Evolutionary conservation across 2,113 vertebrate species (phyloP).

Genomic region (Apeltes quadracus): DNA sequence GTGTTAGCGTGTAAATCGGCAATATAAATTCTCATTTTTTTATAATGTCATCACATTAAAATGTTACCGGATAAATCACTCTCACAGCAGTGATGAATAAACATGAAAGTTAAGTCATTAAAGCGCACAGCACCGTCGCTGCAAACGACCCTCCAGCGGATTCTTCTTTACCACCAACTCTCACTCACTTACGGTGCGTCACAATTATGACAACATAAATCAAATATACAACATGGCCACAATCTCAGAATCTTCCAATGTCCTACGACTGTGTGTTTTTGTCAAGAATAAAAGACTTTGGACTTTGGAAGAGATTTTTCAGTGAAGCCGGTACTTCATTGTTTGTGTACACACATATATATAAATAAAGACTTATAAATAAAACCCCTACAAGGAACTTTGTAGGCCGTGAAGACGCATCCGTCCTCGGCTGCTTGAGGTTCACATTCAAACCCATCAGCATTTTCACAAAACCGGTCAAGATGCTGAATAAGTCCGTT

Average conservation of each 20-base stretch:
- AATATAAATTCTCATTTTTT: constrained; percentile 4
- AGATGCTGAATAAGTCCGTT: neutral
- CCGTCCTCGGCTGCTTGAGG: neutral
- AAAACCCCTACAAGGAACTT: neutral
- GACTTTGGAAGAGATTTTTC: neutral
- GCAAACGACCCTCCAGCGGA: neutral
- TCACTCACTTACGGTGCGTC: neutral
- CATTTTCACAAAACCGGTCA: neutral
- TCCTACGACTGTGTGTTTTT: too few relatives aligned
- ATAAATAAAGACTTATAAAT: neutral
- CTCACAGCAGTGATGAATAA: constrained; percentile 33
- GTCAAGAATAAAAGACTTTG: neutral
- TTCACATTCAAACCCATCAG: neutral
- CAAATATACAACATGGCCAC: neutral
- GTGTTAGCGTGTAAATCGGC: neutral
- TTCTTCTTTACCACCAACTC: neutral
- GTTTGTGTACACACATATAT: neutral
- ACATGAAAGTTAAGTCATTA: neutral
- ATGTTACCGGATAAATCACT: neutral
- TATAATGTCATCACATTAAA: constrained; percentile 7
- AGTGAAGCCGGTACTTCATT: neutral
- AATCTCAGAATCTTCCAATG: neutral
- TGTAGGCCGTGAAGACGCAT: neutral
- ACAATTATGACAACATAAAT: neutral
- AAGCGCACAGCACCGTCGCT: neutral